Percentiles rank a stretch among this genome's conserved stretches.
Conservation (phyloP, 2,888 invertebrate genomes). For the Prosopocoilus inquinatus region DNA sequence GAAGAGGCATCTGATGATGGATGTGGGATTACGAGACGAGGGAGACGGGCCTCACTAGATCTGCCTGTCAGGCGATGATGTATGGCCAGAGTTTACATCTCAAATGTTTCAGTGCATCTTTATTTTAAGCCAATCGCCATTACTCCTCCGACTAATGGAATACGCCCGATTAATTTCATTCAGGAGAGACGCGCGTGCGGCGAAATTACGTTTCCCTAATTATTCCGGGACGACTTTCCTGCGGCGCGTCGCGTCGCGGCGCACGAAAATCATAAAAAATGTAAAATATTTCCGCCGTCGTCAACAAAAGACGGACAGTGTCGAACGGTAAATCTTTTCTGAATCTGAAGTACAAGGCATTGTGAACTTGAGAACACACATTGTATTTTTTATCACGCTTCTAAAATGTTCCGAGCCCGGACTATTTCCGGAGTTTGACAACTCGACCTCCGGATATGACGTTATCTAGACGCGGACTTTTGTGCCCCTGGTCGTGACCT, state of each 20-base stretch:
- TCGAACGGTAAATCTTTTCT: slow-evolving; percentile 18
- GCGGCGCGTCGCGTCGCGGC: too few species aligned
- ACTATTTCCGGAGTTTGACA: slow-evolving; percentile 51
- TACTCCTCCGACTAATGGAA: slow-evolving; percentile 21
- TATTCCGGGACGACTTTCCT: too few species aligned
- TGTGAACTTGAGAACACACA: slow-evolving; percentile 31
- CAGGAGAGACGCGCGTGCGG: too few species aligned
- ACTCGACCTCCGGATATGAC: slow-evolving; percentile 50
- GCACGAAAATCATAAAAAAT: background rate
- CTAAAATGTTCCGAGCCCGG: slow-evolving; percentile 44
- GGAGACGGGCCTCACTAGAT: slow-evolving; percentile 32
- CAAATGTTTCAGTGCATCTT: slow-evolving; percentile 34
- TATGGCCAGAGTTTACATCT: slow-evolving; percentile 36
- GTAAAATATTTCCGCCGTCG: slow-evolving; percentile 13
- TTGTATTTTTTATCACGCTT: slow-evolving; percentile 47
- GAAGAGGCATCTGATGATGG: slow-evolving; percentile 30
- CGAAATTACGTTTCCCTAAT: too few species aligned
- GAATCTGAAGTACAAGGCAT: slow-evolving; percentile 20
- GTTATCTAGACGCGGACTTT: slow-evolving; percentile 46
- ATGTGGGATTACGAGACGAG: slow-evolving; percentile 37
- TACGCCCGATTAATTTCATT: too few species aligned
- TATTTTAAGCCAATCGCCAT: slow-evolving; percentile 34
- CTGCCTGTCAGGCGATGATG: slow-evolving; percentile 33
- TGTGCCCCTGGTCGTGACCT: slow-evolving; percentile 37
- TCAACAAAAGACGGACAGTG: slow-evolving; percentile 6